Evolutionary conservation across 1,140 invertebrate genomes (phyloP).

Genomic region (Brevipalpus yothersi): DNA sequence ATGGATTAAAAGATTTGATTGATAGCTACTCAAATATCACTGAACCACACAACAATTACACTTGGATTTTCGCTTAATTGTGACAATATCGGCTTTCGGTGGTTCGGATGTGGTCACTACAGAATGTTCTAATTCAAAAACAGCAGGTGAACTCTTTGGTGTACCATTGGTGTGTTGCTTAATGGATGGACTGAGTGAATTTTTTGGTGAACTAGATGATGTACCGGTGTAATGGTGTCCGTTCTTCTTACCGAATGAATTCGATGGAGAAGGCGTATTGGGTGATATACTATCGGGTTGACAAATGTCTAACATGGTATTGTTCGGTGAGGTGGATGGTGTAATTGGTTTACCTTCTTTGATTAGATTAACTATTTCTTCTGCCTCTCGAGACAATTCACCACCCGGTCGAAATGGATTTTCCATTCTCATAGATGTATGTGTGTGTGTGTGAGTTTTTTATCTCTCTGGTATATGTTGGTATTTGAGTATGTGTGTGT

Average conservation of each 20-base stretch:
- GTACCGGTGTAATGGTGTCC: not conserved
- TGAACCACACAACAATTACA: constrained; percentile 63
- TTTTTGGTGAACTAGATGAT: not conserved
- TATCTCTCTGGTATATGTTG: too few species aligned
- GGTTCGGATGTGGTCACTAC: not conserved
- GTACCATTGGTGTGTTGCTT: not conserved
- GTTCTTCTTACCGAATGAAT: not conserved
- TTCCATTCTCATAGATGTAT: constrained; percentile 31
- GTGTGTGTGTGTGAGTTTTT: too few species aligned
- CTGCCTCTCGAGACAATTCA: constrained; percentile 73
- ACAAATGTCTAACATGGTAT: not conserved
- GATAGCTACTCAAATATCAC: constrained; percentile 23
- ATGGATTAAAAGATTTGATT: too few species aligned
- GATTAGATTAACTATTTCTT: constrained; percentile 81
- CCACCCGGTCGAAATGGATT: constrained; percentile 90
- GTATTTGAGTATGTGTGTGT: too few species aligned
- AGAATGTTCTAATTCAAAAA: not conserved
- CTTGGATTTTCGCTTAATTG: constrained; percentile 53
- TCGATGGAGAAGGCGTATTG: not conserved
- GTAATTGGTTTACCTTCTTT: constrained; percentile 61
- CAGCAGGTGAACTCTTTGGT: not conserved
- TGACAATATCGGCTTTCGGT: constrained; percentile 23
- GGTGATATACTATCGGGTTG: not conserved
- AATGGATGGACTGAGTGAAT: not conserved
- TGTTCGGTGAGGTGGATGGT: constrained; percentile 8